phyloP scores from a whole-genome alignment of 2,113 vertebrate species.

The Ochotona curzoniae region DNA sequence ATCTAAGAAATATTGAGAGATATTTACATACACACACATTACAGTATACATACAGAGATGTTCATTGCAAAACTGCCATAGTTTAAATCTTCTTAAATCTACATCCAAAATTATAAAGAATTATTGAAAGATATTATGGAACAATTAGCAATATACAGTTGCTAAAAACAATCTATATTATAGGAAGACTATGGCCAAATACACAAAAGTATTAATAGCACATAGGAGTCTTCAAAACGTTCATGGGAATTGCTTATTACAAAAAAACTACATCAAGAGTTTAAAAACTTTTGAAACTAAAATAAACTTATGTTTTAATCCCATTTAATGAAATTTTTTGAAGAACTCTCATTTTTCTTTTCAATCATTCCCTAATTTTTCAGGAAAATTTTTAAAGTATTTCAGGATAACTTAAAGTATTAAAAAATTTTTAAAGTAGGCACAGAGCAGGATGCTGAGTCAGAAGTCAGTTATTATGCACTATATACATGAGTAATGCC shows the following conservation, averaged over 20 bases:
- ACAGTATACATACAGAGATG: neutral
- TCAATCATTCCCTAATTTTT: slow-evolving; percentile 32
- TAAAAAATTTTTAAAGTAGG: neutral
- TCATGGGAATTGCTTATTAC: no score
- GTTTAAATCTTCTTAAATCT: neutral
- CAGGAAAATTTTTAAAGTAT: neutral
- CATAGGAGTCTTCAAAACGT: no score
- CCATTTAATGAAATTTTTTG: no score
- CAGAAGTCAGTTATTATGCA: neutral
- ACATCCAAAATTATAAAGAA: neutral
- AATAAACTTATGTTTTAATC: no score
- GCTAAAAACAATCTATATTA: slow-evolving; percentile 37
- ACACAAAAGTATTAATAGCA: slow-evolving; percentile 20
- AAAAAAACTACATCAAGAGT: no score
- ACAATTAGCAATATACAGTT: neutral
- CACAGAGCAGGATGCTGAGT: neutral
- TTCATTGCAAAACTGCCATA: neutral
- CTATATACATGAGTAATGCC: neutral
- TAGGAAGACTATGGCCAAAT: neutral
- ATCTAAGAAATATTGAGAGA: slow-evolving; percentile 37
- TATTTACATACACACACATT: neutral
- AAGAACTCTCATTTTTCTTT: neutral
- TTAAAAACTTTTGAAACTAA: no score
- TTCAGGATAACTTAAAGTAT: neutral
- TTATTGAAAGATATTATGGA: slow-evolving; percentile 5